Evolutionary conservation across 2,113 vertebrate genomes (phyloP), one percentile per base, ranked within the genome.

Genomic region (Trachemys scripta): DNA sequence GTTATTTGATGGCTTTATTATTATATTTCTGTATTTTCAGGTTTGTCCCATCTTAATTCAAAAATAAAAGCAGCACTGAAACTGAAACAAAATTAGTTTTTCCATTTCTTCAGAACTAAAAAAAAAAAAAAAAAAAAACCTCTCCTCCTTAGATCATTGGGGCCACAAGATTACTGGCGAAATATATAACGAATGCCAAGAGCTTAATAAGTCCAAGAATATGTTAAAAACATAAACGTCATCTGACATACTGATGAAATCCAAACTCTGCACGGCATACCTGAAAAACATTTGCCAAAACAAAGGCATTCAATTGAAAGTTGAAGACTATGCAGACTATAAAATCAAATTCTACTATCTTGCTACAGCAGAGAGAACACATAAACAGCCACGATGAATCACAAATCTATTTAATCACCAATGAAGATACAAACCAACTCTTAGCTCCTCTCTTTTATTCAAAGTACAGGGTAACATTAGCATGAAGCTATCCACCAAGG

Each of bases 1-100:
- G 2, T 2, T 9, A 45, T 53, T 76, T 2, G 0, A 1, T 2
- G 1, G 0, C 38, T 42, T 7, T 54, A n/a, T 6, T 1, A 4
- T 25, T 89, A 69, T 2, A 4, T 10, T 4, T 24, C 31, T 35
- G 13, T 38, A 76, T 51, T 1, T 42, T 45, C 38, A 76, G 38
- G 20, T 16, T 90, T 45, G 31, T 50, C 80, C 76, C 65, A 1
- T 27, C 38, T 42, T 57, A 25, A 24, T 80, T 17, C 4, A 0
- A 20, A 76, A 65, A 65, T 65, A 65, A n/a, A 65, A 65, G 56
- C 24, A 65, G 31, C 62, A n/a, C 62, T 35, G 62, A 65, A 65
- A 31, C 59, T 35, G 29, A 20, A 72, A 35, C n/a, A 19, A 22
- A 45, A 45, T 65, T 35, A 65, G 62, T 65, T 19, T 65, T 65